phyloP scores from a whole-genome alignment of 1,140 invertebrate genomes.

The Drosophila setifemur region DNA sequence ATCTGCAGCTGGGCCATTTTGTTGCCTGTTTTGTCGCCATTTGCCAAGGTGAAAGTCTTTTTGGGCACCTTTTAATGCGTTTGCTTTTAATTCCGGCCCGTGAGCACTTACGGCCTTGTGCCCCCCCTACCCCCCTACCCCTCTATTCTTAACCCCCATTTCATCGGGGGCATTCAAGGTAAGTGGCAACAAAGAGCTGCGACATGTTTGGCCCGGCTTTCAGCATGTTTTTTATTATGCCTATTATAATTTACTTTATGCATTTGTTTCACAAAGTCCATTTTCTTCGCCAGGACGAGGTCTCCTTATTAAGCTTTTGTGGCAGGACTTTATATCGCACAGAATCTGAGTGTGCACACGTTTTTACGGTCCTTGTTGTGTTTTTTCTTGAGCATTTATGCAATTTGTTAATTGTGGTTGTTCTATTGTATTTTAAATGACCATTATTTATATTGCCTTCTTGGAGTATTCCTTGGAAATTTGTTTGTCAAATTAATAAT shows the following conservation, averaged over 20 bases:
- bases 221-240: conserved; percentile 72
- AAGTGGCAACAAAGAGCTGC: conserved; percentile 57
- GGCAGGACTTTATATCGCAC: not conserved
- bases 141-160: not conserved
- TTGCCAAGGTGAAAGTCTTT: conserved; percentile 78
- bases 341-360: too few relatives aligned
- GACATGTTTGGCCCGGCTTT: conserved; percentile 62
- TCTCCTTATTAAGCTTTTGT: conserved; percentile 39
- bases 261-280: conserved; percentile 40
- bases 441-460: not conserved
- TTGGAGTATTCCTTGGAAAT: too few relatives aligned
- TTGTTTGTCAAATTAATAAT: too few relatives aligned
- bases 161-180: conserved; percentile 39
- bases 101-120: conserved; percentile 72
- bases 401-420: conserved; percentile 69
- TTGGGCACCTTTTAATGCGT: conserved; percentile 79
- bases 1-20: conserved; percentile 72
- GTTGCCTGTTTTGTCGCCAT: conserved; percentile 36
- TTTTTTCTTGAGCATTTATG: conserved; percentile 36
- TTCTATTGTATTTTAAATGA: conserved; percentile 8
- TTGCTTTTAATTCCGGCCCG: conserved; percentile 75
- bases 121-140: conserved; percentile 21
- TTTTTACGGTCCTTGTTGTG: conserved; percentile 14
- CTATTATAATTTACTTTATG: conserved; percentile 80
- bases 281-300: conserved; percentile 15